phyloP scores from a whole-genome alignment of 1,140 invertebrate species.

The Branchinecta lynchi region DNA sequence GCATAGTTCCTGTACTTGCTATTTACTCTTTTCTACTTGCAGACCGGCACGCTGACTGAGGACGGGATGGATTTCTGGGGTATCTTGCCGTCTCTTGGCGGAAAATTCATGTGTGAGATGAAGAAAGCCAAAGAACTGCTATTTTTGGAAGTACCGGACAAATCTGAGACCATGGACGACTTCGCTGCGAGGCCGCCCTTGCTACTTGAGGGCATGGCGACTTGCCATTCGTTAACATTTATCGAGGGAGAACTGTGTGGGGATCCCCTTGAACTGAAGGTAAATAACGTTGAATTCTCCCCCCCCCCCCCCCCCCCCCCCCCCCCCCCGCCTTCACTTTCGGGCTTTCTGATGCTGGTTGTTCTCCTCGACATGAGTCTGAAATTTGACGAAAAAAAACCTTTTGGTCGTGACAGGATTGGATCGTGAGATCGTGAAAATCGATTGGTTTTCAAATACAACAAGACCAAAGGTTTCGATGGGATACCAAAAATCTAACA shows the following conservation, averaged over 20 bases:
- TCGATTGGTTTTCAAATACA: too few species aligned
- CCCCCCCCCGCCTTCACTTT: neutral
- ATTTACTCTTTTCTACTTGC: conserved; percentile 20
- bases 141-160: conserved; percentile 29
- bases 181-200: conserved; percentile 24
- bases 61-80: conserved; percentile 86
- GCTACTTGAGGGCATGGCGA: conserved; percentile 44
- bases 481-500: too few species aligned
- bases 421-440: too few species aligned
- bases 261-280: conserved; percentile 65
- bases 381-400: too few species aligned
- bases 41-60: conserved; percentile 85
- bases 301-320: neutral
- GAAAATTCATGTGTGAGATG: conserved; percentile 26
- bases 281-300: conserved; percentile 18
- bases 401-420: too few species aligned
- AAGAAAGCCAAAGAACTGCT: conserved; percentile 32
- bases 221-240: conserved; percentile 64
- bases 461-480: too few species aligned
- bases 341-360: too few species aligned
- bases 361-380: too few species aligned
- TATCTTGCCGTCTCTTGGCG: conserved; percentile 44
- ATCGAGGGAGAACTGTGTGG: conserved; percentile 58
- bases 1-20: neutral
- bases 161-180: conserved; percentile 20